These are phyloP conservation scores for Florisuga fusca DNA, from an alignment of 2,797 vertebrate species.

Conservation along the genomic window DNA sequence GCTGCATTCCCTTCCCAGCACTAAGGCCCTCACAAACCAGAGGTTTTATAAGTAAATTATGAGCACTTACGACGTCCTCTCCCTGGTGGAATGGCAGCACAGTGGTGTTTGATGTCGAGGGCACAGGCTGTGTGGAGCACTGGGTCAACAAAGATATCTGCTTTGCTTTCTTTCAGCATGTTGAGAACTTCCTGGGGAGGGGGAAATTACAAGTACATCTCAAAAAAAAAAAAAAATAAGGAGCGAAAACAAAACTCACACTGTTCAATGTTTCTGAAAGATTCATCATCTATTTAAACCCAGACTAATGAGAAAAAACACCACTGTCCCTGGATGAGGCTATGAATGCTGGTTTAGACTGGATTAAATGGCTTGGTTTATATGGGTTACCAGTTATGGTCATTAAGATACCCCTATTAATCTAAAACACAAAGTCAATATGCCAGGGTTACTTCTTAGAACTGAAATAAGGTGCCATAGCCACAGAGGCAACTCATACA, in stretches of 20 bases:
- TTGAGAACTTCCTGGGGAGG: slow-evolving; percentile 91
- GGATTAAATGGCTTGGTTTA: not conserved
- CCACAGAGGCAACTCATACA: not conserved
- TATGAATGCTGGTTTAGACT: not conserved
- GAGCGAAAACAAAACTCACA: not conserved
- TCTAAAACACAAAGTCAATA: not conserved
- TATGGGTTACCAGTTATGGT: not conserved
- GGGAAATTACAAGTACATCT: not conserved
- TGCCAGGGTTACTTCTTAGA: not conserved
- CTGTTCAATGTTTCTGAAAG: not conserved
- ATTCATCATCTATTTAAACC: not conserved
- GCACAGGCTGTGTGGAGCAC: slow-evolving; percentile 97
- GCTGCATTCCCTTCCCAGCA: not conserved
- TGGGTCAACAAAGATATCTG: slow-evolving; percentile 96
- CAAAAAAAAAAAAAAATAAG: not conserved
- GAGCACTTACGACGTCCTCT: slow-evolving; percentile 91
- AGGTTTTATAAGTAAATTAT: not conserved
- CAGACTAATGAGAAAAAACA: not conserved
- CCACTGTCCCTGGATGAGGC: not conserved
- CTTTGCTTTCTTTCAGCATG: slow-evolving; percentile 98
- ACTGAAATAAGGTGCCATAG: not conserved
- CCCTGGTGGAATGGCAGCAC: slow-evolving; percentile 94
- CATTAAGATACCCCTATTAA: not conserved
- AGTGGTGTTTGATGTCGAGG: slow-evolving; percentile 97
- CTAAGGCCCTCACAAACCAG: not conserved